A percentile compares a stretch with the other conserved stretches of the same genome.
Evolutionary conservation across 2,113 vertebrate genomes (phyloP).

Genomic region (Otocyon megalotis): DNA sequence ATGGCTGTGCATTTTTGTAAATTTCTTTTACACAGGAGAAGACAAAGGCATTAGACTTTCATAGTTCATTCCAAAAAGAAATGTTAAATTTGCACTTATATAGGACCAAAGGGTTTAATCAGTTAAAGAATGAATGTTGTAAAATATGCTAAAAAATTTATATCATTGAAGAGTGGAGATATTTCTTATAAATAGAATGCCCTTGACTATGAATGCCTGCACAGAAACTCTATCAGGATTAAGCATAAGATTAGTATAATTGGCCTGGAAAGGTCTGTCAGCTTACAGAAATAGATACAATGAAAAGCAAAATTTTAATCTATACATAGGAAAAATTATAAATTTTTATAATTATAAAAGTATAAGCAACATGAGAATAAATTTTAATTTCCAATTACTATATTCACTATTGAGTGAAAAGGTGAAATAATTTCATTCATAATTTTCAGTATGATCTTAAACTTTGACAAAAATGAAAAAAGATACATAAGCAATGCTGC

Average conservation of each 20-base stretch:
- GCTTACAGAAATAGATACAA: neutral
- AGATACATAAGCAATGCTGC: neutral
- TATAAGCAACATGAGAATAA: neutral
- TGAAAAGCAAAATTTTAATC: neutral
- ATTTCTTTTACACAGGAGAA: neutral
- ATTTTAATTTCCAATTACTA: neutral
- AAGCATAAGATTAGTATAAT: neutral
- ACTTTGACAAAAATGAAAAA: neutral
- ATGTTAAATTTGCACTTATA: neutral
- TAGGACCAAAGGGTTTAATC: neutral
- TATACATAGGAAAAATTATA: neutral
- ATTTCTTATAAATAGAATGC: neutral
- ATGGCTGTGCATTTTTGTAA: neutral
- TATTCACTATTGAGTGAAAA: neutral
- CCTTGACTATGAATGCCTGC: neutral
- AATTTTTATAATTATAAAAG: neutral
- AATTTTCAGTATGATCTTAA: neutral
- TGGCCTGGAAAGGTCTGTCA: neutral
- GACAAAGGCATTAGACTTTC: neutral
- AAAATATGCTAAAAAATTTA: neutral
- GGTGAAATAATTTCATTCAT: neutral
- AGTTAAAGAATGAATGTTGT: neutral
- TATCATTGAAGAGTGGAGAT: neutral
- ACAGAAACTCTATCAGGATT: neutral
- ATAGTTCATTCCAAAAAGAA: conserved; percentile 28